Conservation (phyloP, 2,797 vertebrate genomes). For the Enteromius viviparus region DNA sequence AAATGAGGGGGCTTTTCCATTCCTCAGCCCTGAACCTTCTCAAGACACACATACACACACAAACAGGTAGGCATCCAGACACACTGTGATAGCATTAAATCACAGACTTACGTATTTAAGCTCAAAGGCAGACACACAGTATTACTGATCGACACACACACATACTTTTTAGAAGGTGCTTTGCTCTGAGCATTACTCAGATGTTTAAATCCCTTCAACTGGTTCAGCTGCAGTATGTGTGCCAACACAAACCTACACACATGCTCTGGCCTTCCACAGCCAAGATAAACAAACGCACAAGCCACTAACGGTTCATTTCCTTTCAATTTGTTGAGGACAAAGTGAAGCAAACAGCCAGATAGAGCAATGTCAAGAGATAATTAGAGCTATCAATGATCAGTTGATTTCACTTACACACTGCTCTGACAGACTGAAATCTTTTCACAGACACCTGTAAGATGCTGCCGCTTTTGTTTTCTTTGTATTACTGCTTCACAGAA, state of each 20-base stretch:
- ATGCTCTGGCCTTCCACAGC: conserved; percentile 9
- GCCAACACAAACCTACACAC: conserved; percentile 33
- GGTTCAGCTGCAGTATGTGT: neutral
- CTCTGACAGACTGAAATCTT: neutral
- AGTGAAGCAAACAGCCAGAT: conserved; percentile 13
- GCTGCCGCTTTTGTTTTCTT: neutral
- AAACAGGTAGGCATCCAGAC: conserved; percentile 7
- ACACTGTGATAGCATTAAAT: neutral
- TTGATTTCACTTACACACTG: neutral
- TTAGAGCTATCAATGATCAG: conserved; percentile 16
- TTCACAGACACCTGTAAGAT: neutral
- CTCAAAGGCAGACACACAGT: conserved; percentile 15
- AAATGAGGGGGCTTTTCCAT: conserved; percentile 49
- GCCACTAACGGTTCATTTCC: conserved; percentile 33
- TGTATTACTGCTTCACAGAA: neutral
- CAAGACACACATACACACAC: conserved; percentile 1
- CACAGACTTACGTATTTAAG: neutral
- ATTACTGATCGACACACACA: neutral
- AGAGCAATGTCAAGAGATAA: conserved; percentile 14
- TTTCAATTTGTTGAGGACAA: conserved; percentile 20
- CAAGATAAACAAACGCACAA: conserved; percentile 42
- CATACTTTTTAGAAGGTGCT: neutral
- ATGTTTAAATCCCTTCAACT: conserved; percentile 4
- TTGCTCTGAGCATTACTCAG: conserved; percentile 8
- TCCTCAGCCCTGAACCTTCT: conserved; percentile 20